These are phyloP conservation scores for Drosophila santomea DNA, from an alignment of 1,140 invertebrate genomes.

Conservation along the genomic window DNA sequence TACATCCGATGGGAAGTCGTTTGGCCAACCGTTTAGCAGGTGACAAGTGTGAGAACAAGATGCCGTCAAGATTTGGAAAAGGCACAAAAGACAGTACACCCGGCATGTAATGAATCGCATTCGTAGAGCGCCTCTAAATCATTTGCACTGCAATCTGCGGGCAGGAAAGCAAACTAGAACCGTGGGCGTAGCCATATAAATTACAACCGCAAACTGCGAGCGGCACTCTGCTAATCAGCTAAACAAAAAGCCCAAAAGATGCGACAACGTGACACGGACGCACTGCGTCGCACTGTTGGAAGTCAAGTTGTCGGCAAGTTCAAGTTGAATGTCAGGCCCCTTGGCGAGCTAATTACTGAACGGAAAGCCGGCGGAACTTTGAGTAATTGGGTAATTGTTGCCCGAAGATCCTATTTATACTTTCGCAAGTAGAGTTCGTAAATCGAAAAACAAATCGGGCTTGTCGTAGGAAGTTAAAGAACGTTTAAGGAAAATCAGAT, in stretches of 20 bases:
- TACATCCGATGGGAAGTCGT: slow-evolving; percentile 36
- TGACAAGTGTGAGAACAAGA: slow-evolving; percentile 46
- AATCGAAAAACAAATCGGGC: too few relatives aligned
- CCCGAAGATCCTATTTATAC: slow-evolving; percentile 19
- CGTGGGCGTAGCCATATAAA: slow-evolving; percentile 66
- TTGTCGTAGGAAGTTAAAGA: too few relatives aligned
- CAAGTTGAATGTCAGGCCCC: slow-evolving; percentile 76
- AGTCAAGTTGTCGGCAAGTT: slow-evolving; percentile 59
- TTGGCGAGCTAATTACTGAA: slow-evolving; percentile 49
- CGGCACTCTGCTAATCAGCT: slow-evolving; percentile 66
- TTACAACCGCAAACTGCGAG: slow-evolving; percentile 72
- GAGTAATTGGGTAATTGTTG: slow-evolving; percentile 41
- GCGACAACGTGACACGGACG: slow-evolving; percentile 46
- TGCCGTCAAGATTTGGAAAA: slow-evolving; percentile 6
- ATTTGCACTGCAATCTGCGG: slow-evolving; percentile 50
- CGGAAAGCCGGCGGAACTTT: slow-evolving; percentile 40
- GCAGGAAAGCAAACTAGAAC: slow-evolving; percentile 15
- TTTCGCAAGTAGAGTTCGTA: neutral
- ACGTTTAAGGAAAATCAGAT: too few relatives aligned
- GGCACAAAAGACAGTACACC: neutral
- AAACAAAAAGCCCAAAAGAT: slow-evolving; percentile 56
- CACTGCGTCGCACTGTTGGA: slow-evolving; percentile 31
- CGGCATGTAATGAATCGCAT: slow-evolving; percentile 38
- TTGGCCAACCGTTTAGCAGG: slow-evolving; percentile 41
- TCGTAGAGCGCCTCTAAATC: slow-evolving; percentile 54